phyloP scores from a whole-genome alignment of 2,113 vertebrate genomes.

The Gavialis gangeticus region DNA sequence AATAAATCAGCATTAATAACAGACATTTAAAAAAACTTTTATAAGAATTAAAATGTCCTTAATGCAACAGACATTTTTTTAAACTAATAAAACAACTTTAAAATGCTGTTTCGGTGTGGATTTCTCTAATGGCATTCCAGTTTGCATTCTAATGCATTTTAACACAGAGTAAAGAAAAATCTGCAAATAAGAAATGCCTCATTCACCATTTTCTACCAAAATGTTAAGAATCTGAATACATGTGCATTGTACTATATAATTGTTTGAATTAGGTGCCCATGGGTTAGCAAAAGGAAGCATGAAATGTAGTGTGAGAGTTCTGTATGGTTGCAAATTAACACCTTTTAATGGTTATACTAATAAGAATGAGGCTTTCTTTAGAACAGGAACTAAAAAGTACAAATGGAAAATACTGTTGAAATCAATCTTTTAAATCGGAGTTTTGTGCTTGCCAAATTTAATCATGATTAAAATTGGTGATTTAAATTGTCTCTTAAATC shows the following conservation, averaged over 20 bases:
- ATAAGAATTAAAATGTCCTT: too few species aligned
- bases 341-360: constrained; percentile 10
- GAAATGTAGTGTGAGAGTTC: neutral
- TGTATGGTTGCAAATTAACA: neutral
- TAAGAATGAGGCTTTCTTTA: neutral
- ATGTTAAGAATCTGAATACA: neutral
- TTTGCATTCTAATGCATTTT: neutral
- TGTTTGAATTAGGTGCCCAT: too few species aligned
- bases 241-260: neutral
- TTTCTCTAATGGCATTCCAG: neutral
- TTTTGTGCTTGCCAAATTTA: neutral
- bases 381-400: constrained; percentile 35
- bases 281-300: neutral
- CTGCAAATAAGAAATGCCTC: neutral
- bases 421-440: constrained; percentile 43
- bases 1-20: neutral
- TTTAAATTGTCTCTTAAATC: constrained; percentile 33
- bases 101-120: neutral
- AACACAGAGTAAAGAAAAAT: neutral
- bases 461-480: constrained; percentile 5
- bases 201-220: neutral
- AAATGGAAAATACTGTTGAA: constrained; percentile 45
- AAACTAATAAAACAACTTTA: neutral
- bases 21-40: neutral
- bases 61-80: neutral